phyloP scores from a whole-genome alignment of 2,888 invertebrate species.

The Pilophorus perplexus region DNA sequence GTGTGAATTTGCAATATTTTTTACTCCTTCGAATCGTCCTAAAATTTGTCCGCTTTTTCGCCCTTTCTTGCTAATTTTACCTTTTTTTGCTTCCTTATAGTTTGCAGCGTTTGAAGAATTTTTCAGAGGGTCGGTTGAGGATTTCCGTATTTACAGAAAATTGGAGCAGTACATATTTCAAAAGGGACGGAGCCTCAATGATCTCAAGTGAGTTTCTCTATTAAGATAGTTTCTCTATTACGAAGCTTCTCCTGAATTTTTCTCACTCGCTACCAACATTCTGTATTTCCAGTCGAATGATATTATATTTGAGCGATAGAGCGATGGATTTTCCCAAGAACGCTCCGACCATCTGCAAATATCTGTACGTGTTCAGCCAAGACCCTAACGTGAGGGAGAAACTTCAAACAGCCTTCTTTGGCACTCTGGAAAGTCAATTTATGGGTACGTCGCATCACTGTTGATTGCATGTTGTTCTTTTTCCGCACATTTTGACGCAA shows the following conservation, averaged over 20 bases:
- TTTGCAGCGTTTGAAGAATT: not conserved
- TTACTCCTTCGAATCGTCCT: no score
- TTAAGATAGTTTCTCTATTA: no score
- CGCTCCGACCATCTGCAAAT: constrained; percentile 24
- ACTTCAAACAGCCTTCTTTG: constrained; percentile 23
- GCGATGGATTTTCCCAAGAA: constrained; percentile 22
- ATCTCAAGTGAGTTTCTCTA: no score
- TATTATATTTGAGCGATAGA: not conserved
- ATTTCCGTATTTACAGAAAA: constrained; percentile 19
- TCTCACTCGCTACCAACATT: no score
- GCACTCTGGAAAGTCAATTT: constrained; percentile 21
- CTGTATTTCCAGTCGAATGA: constrained; percentile 28
- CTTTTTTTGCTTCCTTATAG: no score
- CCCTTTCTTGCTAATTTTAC: no score
- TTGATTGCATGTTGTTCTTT: no score
- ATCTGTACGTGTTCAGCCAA: constrained; percentile 33
- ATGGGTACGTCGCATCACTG: constrained; percentile 2
- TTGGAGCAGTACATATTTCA: constrained; percentile 24
- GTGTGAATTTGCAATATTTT: no score
- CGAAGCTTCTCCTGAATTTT: no score
- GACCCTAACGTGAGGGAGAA: constrained; percentile 9
- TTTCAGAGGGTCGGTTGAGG: not conserved
- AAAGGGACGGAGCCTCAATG: no score
- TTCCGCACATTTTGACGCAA: not conserved
- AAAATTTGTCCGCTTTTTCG: no score